phyloP scores from a whole-genome alignment of 2,113 vertebrate genomes.

The Quiscalus mexicanus region DNA sequence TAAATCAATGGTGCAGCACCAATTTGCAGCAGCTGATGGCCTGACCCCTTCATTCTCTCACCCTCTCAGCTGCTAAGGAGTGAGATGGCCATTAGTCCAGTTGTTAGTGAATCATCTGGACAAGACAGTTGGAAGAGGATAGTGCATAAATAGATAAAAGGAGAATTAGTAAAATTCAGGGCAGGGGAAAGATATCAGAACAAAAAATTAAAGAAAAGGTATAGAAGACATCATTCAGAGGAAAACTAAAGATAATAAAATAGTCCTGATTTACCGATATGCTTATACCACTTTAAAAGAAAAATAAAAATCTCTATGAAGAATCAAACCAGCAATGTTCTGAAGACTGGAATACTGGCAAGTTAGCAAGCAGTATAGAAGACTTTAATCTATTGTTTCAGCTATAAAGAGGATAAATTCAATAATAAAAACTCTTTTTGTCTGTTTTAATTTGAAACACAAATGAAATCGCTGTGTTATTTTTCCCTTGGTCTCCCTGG shows the following conservation, averaged over 20 bases:
- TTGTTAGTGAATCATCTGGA: conserved; percentile 72
- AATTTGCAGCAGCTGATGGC: conserved; percentile 53
- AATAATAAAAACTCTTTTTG: background rate
- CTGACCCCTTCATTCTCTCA: conserved; percentile 37
- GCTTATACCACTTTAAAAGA: background rate
- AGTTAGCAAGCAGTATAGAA: background rate
- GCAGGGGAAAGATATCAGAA: background rate
- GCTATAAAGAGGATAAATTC: background rate
- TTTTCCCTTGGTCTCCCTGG: background rate
- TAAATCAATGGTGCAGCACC: conserved; percentile 35
- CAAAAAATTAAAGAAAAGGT: background rate
- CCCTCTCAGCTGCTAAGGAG: conserved; percentile 58
- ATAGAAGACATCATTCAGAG: background rate
- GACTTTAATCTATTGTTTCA: background rate
- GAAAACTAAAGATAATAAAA: background rate
- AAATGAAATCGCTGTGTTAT: fast-evolving
- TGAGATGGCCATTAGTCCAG: conserved; percentile 68
- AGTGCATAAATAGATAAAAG: conserved; percentile 10
- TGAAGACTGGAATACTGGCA: background rate
- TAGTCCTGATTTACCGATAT: background rate
- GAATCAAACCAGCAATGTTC: background rate
- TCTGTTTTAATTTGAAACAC: background rate
- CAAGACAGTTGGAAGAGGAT: conserved; percentile 54
- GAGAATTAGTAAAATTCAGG: conserved; percentile 1
- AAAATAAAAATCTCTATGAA: background rate